Evolutionary conservation across 2,113 vertebrate species (phyloP).

Genomic region (Dipodomys stephensi): DNA sequence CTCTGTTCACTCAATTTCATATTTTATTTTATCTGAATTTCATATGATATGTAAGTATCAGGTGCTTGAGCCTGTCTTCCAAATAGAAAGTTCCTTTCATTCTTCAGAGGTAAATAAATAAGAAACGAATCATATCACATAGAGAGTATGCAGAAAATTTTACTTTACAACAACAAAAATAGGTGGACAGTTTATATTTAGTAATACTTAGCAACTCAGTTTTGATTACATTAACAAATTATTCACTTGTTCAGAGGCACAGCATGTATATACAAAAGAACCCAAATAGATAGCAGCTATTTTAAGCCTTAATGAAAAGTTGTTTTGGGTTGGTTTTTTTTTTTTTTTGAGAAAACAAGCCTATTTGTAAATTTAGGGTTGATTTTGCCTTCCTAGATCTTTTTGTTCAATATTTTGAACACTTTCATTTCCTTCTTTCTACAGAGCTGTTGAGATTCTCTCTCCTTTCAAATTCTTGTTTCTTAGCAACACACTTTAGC

Average conservation of each 20-base stretch:
- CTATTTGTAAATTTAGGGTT: constrained; percentile 95
- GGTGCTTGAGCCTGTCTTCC: not conserved
- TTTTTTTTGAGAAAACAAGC: constrained; percentile 96
- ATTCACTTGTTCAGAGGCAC: not conserved
- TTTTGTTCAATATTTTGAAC: constrained; percentile 92
- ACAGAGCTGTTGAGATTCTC: constrained; percentile 74
- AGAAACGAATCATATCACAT: not conserved
- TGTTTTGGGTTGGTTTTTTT: constrained; percentile 72
- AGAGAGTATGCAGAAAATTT: not conserved
- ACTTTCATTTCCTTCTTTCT: constrained; percentile 92
- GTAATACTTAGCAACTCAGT: not conserved
- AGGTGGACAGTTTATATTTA: not conserved
- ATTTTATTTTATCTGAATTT: constrained; percentile 50
- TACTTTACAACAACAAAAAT: constrained; percentile 51
- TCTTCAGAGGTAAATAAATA: constrained; percentile 28
- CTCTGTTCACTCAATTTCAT: not conserved
- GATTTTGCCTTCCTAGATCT: constrained; percentile 94
- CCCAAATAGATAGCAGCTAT: not conserved
- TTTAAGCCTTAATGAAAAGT: not conserved
- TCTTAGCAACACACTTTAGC: constrained; percentile 89
- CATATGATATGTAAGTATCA: not conserved
- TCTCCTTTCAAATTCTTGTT: constrained; percentile 90
- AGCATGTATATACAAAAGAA: constrained; percentile 21
- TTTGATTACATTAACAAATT: not conserved
- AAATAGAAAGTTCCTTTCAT: not conserved